Evolutionary conservation across 2,888 invertebrate species (phyloP).

Genomic region (Tetragonula carbonaria): DNA sequence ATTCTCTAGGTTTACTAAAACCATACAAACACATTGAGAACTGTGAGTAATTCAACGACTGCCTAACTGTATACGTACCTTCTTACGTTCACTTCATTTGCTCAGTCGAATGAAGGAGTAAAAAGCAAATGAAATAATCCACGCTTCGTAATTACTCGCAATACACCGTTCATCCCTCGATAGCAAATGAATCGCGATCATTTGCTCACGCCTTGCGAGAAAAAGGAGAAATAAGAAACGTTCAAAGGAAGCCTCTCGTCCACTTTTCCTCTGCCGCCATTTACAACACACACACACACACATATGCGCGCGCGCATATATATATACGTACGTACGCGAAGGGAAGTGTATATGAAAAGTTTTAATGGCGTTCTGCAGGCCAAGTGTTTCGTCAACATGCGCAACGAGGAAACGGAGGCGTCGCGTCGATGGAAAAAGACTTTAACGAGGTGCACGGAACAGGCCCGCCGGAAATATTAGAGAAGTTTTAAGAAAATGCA

Average conservation of each 20-base stretch:
- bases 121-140: not conserved
- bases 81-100: too few species aligned
- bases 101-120: not conserved
- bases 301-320: not conserved
- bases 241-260: constrained; percentile 33
- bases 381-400: constrained; percentile 67
- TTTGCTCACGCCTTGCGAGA: not conserved
- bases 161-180: not conserved
- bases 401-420: constrained; percentile 46
- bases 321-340: not conserved
- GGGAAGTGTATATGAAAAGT: constrained; percentile 53
- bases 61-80: too few species aligned
- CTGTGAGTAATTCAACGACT: too few species aligned
- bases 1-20: too few species aligned
- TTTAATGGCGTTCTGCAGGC: constrained; percentile 61
- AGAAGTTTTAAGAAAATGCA: constrained; percentile 65
- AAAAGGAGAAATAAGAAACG: not conserved
- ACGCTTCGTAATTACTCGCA: not conserved
- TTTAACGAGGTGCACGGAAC: constrained; percentile 61
- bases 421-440: constrained; percentile 57
- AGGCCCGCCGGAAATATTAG: constrained; percentile 61
- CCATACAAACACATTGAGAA: too few species aligned
- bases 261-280: constrained; percentile 32
- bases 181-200: not conserved
- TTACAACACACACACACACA: not conserved